Percentiles rank a stretch among this genome's conserved stretches.
These are phyloP conservation scores for Suillia variegata DNA, from an alignment of 2,888 invertebrate species.

Conservation along the genomic window DNA sequence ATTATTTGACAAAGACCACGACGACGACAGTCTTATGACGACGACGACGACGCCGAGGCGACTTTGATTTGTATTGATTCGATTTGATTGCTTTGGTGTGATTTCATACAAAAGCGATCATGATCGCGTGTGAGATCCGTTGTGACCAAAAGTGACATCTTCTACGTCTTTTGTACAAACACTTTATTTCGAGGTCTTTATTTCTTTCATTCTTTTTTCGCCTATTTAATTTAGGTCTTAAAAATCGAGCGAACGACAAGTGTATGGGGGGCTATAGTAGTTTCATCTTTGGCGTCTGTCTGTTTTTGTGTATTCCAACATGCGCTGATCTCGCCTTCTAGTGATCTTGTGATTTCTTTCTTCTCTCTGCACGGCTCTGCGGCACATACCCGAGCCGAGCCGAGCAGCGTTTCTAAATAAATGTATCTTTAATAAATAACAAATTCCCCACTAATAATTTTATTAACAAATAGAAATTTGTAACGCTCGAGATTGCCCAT, in stretches of 20 bases:
- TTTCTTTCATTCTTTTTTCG: no score
- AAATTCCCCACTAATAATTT: slow-evolving; percentile 11
- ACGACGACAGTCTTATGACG: neutral
- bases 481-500: neutral
- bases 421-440: slow-evolving; percentile 14
- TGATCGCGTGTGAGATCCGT: neutral
- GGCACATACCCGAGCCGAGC: no score
- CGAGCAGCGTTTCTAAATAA: slow-evolving; percentile 9
- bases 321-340: neutral
- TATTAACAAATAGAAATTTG: slow-evolving; percentile 11
- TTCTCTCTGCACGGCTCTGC: no score
- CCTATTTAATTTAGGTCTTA: slow-evolving; percentile 18
- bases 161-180: neutral
- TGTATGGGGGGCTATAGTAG: neutral
- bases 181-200: slow-evolving; percentile 8
- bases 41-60: neutral
- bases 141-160: neutral
- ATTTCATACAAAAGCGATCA: neutral
- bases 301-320: neutral
- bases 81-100: neutral
- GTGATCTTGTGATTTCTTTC: slow-evolving; percentile 12
- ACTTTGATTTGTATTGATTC: slow-evolving; percentile 36
- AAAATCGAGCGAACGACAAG: slow-evolving; percentile 1
- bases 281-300: no score
- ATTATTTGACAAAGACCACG: neutral